Conservation (phyloP, 2,888 invertebrate genomes). For the Ashinkailepas kermadecensis region DNA sequence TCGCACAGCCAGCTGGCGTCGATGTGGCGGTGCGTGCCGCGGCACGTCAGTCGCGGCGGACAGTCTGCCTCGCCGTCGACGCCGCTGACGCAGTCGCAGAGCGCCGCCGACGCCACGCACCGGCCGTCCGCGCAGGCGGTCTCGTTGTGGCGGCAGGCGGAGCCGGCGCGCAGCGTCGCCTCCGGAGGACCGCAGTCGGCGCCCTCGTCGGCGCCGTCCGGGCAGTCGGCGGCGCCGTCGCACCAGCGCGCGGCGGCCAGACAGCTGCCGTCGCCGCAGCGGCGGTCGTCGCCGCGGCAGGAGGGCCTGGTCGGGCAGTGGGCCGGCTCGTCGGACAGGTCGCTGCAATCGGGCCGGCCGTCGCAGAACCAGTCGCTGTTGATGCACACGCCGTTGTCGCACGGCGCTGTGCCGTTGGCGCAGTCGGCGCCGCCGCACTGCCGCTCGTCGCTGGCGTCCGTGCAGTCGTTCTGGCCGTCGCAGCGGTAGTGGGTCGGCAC, state of each 20-base stretch:
- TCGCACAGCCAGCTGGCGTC: not conserved
- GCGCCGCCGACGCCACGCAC: conserved; percentile 35
- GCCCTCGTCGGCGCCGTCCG: conserved; percentile 23
- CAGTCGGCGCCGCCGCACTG: conserved; percentile 34
- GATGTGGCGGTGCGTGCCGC: not conserved
- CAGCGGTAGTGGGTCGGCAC: conserved; percentile 47
- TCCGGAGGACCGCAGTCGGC: conserved; percentile 7
- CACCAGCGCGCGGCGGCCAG: not conserved
- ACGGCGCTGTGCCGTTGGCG: conserved; percentile 49
- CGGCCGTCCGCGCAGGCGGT: conserved; percentile 5
- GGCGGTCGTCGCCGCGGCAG: not conserved
- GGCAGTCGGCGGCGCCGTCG: conserved; percentile 24
- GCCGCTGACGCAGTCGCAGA: conserved; percentile 3
- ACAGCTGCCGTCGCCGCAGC: conserved; percentile 24
- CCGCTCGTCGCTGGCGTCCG: conserved; percentile 73
- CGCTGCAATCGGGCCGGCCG: conserved; percentile 65
- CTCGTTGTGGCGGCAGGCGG: not conserved
- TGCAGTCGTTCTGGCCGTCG: conserved; percentile 68
- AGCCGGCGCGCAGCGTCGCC: not conserved
- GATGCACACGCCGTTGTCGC: conserved; percentile 35
- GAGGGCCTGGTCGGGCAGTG: conserved; percentile 21
- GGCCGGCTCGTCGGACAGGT: conserved; percentile 46
- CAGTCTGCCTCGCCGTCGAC: not conserved
- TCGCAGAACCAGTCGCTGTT: conserved; percentile 60
- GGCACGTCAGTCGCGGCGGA: not conserved